These are phyloP conservation scores for Hycleus phaleratus DNA, from an alignment of 1,140 invertebrate genomes.

Conservation along the genomic window DNA sequence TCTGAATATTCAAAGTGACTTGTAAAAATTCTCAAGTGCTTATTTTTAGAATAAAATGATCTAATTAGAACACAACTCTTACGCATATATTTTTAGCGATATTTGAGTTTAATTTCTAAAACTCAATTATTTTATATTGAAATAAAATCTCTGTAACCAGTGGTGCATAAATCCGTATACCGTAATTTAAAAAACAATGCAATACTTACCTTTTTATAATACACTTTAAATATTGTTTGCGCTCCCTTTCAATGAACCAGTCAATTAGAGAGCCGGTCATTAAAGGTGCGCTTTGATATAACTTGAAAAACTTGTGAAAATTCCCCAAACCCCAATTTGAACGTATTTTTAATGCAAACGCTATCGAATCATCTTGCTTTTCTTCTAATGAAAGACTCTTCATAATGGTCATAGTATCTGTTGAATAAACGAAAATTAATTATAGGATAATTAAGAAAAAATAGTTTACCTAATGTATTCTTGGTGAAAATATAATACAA, in stretches of 20 bases:
- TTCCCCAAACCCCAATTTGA: constrained; percentile 87
- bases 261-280: constrained; percentile 97
- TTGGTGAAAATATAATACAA: constrained; percentile 96
- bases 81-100: not conserved
- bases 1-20: too few relatives aligned
- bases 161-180: not conserved
- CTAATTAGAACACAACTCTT: too few relatives aligned
- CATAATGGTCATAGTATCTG: constrained; percentile 89
- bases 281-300: constrained; percentile 79
- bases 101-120: not conserved
- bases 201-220: constrained; percentile 94
- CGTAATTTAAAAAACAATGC: constrained; percentile 2
- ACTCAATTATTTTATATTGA: constrained; percentile 14
- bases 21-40: too few relatives aligned
- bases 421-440: constrained; percentile 35
- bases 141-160: constrained; percentile 6
- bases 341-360: constrained; percentile 77
- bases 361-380: constrained; percentile 75
- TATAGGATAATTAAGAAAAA: not conserved
- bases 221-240: constrained; percentile 81
- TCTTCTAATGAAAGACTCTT: constrained; percentile 69
- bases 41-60: too few relatives aligned
- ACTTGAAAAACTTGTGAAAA: constrained; percentile 84
- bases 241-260: constrained; percentile 90
- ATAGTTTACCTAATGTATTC: constrained; percentile 80